Base-by-base conservation (phyloP, 1,140 invertebrate species). In the Drosophila varians region DNA sequence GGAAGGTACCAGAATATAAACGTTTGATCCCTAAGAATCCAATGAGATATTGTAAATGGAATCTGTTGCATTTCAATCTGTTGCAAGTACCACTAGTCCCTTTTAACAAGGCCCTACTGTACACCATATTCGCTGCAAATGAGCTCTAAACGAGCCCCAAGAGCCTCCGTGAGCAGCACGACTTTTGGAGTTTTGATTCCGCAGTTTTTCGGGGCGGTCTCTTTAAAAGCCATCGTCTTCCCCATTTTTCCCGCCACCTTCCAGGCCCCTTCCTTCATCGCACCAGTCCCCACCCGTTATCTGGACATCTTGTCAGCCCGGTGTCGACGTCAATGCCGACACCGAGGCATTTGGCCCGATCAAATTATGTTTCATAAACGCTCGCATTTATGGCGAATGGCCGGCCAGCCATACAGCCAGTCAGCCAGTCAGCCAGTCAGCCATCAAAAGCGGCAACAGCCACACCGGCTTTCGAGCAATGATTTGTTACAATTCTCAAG, bases 331-430 rank as follows among this genome's bases (percentile, higher is more conserved):
- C 76, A 74, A 60, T 60, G 76, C 38, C 75, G 79, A 75, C 79
- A 86, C 42, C 52, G 45, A 73, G 68, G 80, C 76, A 84, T 84
- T 84, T 86, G 82, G 43, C 55, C 65, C 64, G 82, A 87, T 87
- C 82, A 87, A 87, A 87, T 87, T 87, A 87, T 87, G 82, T 87
- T 87, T 87, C 82, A 87, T 87, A 87, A 87, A 87, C 77, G 82
- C 74, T 87, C 76, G 76, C 82, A 77, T 86, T 86, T 86, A 80
- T 80, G 71, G 79, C 62, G 56, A 62, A 57, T 76, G 76, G 66
- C 40, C 58, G 53, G 38, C 49, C 53, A 31, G n/a, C n/a, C n/a
- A n/a, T n/a, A n/a, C n/a, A n/a, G n/a, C n/a, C n/a, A n/a, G n/a
- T n/a, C n/a, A n/a, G n/a, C n/a, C n/a, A n/a, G n/a, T n/a, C n/a